phyloP scores from a whole-genome alignment of 2,888 invertebrate genomes.

The Microctonus brassicae region DNA sequence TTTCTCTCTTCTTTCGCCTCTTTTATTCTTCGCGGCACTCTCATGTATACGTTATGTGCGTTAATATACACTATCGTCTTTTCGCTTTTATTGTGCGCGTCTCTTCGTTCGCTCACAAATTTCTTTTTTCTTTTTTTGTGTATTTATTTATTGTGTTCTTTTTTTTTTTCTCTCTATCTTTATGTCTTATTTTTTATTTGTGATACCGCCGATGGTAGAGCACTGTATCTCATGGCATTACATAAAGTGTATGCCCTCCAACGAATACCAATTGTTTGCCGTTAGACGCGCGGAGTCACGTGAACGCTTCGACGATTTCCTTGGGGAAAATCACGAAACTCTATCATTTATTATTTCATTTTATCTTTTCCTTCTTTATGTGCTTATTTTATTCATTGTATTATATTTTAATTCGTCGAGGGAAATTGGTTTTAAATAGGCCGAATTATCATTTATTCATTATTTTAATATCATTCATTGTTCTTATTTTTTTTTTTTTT shows the following conservation, averaged over 20 bases:
- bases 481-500: neutral
- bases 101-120: neutral
- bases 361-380: neutral
- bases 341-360: constrained; percentile 5
- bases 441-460: neutral
- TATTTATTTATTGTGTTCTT: no score
- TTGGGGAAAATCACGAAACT: constrained; percentile 15
- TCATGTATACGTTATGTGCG: constrained; percentile 32
- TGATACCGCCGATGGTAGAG: neutral
- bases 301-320: constrained; percentile 27
- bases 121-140: neutral
- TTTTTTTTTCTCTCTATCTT: no score
- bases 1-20: constrained; percentile 33
- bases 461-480: neutral
- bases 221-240: neutral
- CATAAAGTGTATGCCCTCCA: neutral
- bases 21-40: constrained; percentile 25
- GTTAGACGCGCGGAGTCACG: constrained; percentile 28
- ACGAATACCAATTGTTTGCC: constrained; percentile 28
- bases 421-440: neutral
- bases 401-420: neutral
- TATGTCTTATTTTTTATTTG: no score
- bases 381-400: neutral
- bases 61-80: constrained; percentile 27
- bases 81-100: neutral